Evolutionary conservation across 2,888 invertebrate genomes (phyloP).

Genomic region (Hirtodrosophila trivittata): DNA sequence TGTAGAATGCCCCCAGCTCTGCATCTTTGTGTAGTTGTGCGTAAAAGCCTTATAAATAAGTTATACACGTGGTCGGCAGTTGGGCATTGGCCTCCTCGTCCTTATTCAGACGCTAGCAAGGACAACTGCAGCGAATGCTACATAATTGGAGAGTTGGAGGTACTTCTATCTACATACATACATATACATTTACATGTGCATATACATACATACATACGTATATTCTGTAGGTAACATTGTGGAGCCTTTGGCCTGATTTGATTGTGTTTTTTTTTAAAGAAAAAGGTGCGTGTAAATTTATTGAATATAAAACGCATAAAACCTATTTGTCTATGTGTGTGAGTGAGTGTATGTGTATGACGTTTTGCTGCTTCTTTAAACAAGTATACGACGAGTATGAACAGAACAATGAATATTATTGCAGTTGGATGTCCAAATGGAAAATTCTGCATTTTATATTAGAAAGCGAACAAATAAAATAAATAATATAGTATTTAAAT

Average conservation of each 20-base stretch:
- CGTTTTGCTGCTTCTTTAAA: neutral
- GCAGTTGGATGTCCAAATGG: too few relatives aligned
- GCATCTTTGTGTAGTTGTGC: slow-evolving; percentile 67
- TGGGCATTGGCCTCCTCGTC: slow-evolving; percentile 33
- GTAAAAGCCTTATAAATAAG: slow-evolving; percentile 79
- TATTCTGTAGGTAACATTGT: slow-evolving; percentile 1
- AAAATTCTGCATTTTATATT: too few relatives aligned
- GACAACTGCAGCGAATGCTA: slow-evolving; percentile 29
- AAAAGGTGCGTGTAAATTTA: slow-evolving; percentile 12
- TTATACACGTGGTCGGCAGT: slow-evolving; percentile 58
- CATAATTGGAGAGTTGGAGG: neutral
- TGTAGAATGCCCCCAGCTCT: neutral
- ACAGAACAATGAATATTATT: too few relatives aligned
- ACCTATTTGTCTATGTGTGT: slow-evolving; percentile 11
- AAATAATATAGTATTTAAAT: too few relatives aligned
- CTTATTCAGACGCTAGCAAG: slow-evolving; percentile 49
- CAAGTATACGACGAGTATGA: too few relatives aligned
- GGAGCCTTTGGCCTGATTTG: slow-evolving; percentile 7
- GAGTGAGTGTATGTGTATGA: neutral
- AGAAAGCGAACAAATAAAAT: too few relatives aligned
- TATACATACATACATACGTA: too few relatives aligned
- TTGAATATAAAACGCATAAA: slow-evolving; percentile 6
- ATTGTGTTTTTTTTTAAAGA: slow-evolving; percentile 14
- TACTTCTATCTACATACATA: too few relatives aligned
- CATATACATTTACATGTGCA: too few relatives aligned